Conservation (phyloP, 2,113 vertebrate genomes). For the Entomyzon cyanotis region DNA sequence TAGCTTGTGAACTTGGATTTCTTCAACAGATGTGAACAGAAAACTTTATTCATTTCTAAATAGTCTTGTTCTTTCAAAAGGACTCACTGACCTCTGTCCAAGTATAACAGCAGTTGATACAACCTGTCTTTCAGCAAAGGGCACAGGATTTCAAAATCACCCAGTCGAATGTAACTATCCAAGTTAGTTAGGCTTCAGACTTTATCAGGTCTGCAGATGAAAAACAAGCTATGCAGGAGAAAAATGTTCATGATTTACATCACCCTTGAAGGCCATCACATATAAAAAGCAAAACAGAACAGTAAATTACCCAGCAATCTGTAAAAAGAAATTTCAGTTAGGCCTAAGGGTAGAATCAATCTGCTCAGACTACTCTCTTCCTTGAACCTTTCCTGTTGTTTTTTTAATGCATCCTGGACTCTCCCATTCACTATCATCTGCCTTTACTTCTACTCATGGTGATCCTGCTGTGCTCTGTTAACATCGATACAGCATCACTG, state of each 20-base stretch:
- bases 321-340: background rate
- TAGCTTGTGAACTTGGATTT: background rate
- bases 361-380: background rate
- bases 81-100: background rate
- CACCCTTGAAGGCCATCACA: background rate
- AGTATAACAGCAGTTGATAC: background rate
- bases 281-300: constrained; percentile 26
- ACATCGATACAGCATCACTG: background rate
- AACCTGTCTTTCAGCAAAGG: background rate
- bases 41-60: constrained; percentile 14
- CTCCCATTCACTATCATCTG: background rate
- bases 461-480: background rate
- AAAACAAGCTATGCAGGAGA: constrained; percentile 1
- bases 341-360: background rate
- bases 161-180: background rate
- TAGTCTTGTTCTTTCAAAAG: background rate
- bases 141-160: background rate
- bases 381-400: background rate
- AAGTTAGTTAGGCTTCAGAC: background rate
- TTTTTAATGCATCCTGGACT: background rate
- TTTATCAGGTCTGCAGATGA: background rate
- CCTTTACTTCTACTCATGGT: background rate
- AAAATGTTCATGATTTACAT: constrained; percentile 11
- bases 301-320: constrained; percentile 12
- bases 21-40: background rate